These are phyloP conservation scores for Cecropterus lyciades DNA, from an alignment of 1,140 invertebrate species.

Conservation along the genomic window DNA sequence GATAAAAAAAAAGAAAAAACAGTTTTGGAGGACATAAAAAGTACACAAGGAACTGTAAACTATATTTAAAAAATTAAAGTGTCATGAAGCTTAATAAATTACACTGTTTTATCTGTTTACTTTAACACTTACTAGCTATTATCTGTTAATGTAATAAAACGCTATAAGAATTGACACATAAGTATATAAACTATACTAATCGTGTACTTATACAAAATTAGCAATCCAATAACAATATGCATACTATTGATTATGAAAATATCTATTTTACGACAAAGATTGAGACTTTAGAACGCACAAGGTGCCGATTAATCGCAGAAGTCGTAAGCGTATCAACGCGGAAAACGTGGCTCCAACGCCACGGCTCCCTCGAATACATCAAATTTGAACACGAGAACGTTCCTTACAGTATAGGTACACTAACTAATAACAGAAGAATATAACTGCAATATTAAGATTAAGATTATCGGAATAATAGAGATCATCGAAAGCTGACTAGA, in stretches of 20 bases:
- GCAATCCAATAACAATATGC: conserved; percentile 81
- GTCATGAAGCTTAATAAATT: conserved; percentile 65
- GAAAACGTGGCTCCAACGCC: background rate
- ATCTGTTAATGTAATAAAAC: conserved; percentile 82
- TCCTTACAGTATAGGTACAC: conserved; percentile 66
- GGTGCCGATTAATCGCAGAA: conserved; percentile 24
- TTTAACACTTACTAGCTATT: conserved; percentile 82
- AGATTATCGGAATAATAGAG: conserved; percentile 73
- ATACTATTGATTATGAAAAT: conserved; percentile 82
- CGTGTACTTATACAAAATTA: conserved; percentile 83
- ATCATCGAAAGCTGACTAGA: conserved; percentile 81
- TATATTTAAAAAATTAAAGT: conserved; percentile 34
- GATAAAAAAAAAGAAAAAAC: background rate
- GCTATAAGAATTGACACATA: conserved; percentile 85
- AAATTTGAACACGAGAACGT: conserved; percentile 69
- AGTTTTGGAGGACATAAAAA: too few relatives aligned
- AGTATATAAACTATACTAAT: conserved; percentile 85
- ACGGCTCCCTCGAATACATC: conserved; percentile 20
- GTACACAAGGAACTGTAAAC: conserved; percentile 6
- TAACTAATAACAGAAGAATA: conserved; percentile 68
- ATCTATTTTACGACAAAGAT: conserved; percentile 67
- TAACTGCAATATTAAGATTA: conserved; percentile 63
- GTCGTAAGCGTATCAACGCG: conserved; percentile 15
- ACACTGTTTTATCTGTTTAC: conserved; percentile 66
- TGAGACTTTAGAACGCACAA: conserved; percentile 55